Percentiles rank a stretch among this genome's conserved stretches.
Evolutionary conservation across 2,888 invertebrate species (phyloP).

Genomic region (Drosophila nr. fundita): DNA sequence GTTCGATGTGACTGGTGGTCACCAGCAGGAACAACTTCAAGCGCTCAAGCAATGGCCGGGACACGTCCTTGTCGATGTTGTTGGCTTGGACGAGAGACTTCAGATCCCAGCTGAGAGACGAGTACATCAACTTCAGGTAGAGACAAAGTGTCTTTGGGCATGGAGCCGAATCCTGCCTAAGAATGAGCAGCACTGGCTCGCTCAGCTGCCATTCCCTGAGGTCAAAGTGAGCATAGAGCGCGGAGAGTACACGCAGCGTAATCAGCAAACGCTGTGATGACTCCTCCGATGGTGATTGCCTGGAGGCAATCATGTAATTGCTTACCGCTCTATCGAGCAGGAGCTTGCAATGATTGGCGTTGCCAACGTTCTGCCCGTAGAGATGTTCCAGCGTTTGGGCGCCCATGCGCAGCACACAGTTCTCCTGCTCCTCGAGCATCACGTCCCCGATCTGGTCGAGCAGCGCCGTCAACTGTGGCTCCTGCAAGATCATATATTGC

Average conservation of each 20-base stretch:
- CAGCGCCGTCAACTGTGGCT: neutral
- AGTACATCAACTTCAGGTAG: slow-evolving; percentile 41
- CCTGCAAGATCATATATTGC: slow-evolving; percentile 14
- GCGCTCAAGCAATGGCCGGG: slow-evolving; percentile 15
- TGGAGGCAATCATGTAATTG: slow-evolving; percentile 44
- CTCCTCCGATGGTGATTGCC: neutral
- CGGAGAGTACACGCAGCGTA: slow-evolving; percentile 34
- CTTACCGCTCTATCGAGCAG: slow-evolving; percentile 43
- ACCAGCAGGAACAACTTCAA: slow-evolving; percentile 30
- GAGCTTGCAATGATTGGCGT: neutral
- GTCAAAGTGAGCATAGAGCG: slow-evolving; percentile 48
- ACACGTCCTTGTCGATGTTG: neutral
- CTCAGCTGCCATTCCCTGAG: slow-evolving; percentile 25
- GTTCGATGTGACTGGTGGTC: slow-evolving; percentile 18
- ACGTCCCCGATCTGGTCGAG: slow-evolving; percentile 38
- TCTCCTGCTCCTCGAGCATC: slow-evolving; percentile 17
- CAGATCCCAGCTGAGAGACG: slow-evolving; percentile 48
- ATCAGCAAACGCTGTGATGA: slow-evolving; percentile 7
- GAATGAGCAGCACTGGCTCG: slow-evolving; percentile 15
- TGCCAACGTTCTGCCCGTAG: neutral
- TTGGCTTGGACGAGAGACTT: neutral
- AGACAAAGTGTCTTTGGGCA: slow-evolving; percentile 1
- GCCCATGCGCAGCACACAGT: slow-evolving; percentile 34
- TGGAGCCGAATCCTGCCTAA: slow-evolving; percentile 3
- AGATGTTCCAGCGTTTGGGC: slow-evolving; percentile 38